Conservation (phyloP, 2,113 vertebrate genomes). For the Panthera uncia region DNA sequence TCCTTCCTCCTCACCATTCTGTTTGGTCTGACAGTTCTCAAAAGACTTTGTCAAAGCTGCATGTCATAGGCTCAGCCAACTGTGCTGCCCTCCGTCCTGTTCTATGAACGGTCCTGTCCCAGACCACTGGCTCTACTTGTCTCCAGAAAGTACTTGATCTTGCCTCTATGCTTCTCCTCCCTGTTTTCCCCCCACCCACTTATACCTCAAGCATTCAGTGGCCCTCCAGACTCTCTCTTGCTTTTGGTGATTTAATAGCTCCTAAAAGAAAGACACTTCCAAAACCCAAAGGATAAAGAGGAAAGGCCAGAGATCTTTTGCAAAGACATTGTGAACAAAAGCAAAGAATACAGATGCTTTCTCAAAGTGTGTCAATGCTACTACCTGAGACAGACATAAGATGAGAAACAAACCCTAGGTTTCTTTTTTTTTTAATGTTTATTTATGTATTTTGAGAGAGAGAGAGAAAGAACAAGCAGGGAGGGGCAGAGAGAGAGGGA, state of each 20-base stretch:
- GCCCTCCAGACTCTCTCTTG: background rate
- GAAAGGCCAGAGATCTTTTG: background rate
- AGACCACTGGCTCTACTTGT: background rate
- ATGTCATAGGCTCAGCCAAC: background rate
- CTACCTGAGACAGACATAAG: background rate
- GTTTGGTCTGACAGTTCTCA: background rate
- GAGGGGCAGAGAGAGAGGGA: too few relatives aligned
- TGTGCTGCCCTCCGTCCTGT: background rate
- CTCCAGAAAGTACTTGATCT: background rate
- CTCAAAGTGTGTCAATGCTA: background rate
- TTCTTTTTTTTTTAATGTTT: background rate
- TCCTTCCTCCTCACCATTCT: background rate
- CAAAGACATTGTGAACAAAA: background rate
- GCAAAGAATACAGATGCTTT: background rate
- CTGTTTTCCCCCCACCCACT: background rate
- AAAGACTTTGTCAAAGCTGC: background rate
- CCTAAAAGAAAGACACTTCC: background rate
- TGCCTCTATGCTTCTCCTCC: background rate
- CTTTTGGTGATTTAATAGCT: background rate
- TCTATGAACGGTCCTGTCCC: background rate
- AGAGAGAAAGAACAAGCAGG: too few relatives aligned
- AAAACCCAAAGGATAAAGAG: background rate
- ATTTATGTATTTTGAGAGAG: too few relatives aligned
- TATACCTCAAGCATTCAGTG: background rate
- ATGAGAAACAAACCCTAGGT: background rate